A percentile compares a stretch with the other conserved stretches of the same genome.
These are phyloP conservation scores for Probaryconus sp. DNA, from an alignment of 1,140 invertebrate species.

Conservation along the genomic window DNA sequence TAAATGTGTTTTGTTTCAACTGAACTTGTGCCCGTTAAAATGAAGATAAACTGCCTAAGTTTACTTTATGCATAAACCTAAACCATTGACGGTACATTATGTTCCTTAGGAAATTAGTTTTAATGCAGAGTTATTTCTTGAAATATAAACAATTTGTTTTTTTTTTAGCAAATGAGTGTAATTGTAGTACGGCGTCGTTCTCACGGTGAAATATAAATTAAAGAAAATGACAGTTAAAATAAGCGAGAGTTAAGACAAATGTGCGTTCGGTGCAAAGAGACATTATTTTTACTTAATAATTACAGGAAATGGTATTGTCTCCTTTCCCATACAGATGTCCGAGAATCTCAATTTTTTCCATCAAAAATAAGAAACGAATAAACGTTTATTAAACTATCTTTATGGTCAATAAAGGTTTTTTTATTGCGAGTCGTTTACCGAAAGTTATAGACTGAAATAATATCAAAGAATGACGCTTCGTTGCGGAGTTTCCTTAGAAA, in stretches of 20 bases:
- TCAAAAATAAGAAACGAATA: conserved; percentile 5
- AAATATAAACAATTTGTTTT: conserved; percentile 24
- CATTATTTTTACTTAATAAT: conserved; percentile 51
- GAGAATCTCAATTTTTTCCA: conserved; percentile 22
- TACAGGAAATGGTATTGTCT: conserved; percentile 35
- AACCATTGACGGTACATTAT: too few relatives aligned
- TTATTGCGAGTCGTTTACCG: conserved; percentile 5
- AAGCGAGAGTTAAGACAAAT: conserved; percentile 40
- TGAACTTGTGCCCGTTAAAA: too few relatives aligned
- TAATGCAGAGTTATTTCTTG: too few relatives aligned
- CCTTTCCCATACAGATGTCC: conserved; percentile 26
- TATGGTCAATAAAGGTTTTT: conserved; percentile 24
- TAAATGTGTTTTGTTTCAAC: too few relatives aligned
- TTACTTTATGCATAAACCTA: too few relatives aligned
- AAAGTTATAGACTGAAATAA: conserved; percentile 4
- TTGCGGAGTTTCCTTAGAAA: too few relatives aligned
- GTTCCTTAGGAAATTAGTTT: too few relatives aligned
- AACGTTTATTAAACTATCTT: conserved; percentile 35
- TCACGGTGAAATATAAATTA: conserved; percentile 40
- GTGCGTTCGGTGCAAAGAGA: conserved; percentile 27
- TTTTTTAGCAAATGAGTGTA: conserved; percentile 44
- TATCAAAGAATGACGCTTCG: too few relatives aligned
- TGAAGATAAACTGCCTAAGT: too few relatives aligned
- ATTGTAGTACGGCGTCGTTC: conserved; percentile 1
- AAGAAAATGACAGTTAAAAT: conserved; percentile 45